These are phyloP conservation scores for Aricia agestis DNA, from an alignment of 1,140 invertebrate species.

Conservation along the genomic window DNA sequence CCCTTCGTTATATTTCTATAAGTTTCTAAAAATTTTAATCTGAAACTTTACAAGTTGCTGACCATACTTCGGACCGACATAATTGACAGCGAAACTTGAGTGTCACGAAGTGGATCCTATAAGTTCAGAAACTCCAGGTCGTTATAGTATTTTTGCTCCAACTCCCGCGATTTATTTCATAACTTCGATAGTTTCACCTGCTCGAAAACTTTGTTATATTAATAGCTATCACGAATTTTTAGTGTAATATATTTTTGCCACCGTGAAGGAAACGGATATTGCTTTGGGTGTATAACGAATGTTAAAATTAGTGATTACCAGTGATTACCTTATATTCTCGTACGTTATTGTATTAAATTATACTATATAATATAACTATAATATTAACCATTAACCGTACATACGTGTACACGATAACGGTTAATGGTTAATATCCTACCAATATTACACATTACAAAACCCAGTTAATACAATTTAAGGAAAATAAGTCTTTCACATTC, in stretches of 20 bases:
- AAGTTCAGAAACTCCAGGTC: constrained; percentile 31
- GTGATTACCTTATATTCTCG: too few relatives aligned
- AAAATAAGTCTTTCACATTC: too few relatives aligned
- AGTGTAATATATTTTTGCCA: background rate
- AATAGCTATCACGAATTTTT: constrained; percentile 4
- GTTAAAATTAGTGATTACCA: background rate
- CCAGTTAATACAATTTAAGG: too few relatives aligned
- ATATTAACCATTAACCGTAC: too few relatives aligned
- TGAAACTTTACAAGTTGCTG: constrained; percentile 25
- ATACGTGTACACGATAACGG: too few relatives aligned
- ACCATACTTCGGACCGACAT: constrained; percentile 31
- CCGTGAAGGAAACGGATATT: background rate
- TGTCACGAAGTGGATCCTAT: constrained; percentile 29
- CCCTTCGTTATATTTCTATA: background rate
- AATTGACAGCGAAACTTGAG: constrained; percentile 44
- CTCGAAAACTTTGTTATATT: constrained; percentile 16
- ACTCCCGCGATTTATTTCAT: constrained; percentile 36
- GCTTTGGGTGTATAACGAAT: background rate
- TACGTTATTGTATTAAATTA: too few relatives aligned
- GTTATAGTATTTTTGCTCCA: constrained; percentile 40
- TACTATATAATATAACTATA: too few relatives aligned
- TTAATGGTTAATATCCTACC: too few relatives aligned
- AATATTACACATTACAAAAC: too few relatives aligned
- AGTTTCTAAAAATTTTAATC: background rate
- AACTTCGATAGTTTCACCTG: constrained; percentile 38